Conservation (phyloP, 2,113 vertebrate genomes). For the Neotragus pygmaeus region DNA sequence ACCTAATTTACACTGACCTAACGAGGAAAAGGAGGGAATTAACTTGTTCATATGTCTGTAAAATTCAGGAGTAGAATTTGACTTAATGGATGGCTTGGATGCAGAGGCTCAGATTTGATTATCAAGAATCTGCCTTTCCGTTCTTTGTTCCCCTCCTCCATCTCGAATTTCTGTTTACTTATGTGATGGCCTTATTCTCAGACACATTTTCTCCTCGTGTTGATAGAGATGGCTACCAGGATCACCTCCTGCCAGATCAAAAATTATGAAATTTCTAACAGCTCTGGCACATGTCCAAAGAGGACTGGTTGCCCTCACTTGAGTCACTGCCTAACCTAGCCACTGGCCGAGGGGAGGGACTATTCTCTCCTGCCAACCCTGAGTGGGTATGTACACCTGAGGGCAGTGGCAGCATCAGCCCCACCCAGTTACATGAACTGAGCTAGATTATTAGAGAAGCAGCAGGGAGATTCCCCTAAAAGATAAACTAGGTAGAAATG, state of each 20-base stretch:
- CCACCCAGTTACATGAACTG: background rate
- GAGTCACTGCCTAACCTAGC: background rate
- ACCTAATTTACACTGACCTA: background rate
- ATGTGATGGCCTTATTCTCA: background rate
- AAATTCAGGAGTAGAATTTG: background rate
- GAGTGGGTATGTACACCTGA: background rate
- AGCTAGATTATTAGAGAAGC: background rate
- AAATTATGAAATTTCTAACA: background rate
- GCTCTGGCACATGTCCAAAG: background rate
- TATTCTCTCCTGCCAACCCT: background rate
- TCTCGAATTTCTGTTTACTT: background rate
- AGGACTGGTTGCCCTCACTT: background rate
- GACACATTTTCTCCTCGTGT: background rate
- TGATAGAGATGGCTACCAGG: background rate
- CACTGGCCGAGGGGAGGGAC: background rate
- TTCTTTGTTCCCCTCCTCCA: background rate
- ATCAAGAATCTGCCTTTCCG: background rate
- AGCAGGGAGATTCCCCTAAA: background rate
- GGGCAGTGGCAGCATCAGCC: background rate
- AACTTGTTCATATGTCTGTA: background rate
- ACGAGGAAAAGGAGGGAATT: background rate
- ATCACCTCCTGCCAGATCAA: background rate
- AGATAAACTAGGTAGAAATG: background rate
- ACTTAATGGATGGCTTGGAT: background rate
- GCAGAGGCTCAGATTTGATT: background rate